Base-by-base conservation (phyloP, 1,140 invertebrate species). In the Wasmannia auropunctata region DNA sequence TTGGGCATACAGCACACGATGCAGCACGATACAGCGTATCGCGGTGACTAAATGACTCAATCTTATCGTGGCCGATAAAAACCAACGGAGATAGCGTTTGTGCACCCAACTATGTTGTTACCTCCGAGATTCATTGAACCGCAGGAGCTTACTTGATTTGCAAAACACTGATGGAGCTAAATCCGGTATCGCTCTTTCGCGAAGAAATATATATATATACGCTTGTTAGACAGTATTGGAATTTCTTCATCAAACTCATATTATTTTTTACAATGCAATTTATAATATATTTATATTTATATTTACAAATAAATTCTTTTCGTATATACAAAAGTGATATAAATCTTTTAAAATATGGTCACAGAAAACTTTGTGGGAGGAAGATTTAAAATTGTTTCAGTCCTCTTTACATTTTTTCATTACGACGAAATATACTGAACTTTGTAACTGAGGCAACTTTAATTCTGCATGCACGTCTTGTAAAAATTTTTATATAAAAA, bases 11-110 rank as follows among this genome's bases (percentile, higher is more conserved):
- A 72, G n/a, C n/a, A 40, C 62, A 34, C 37, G 49, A 63, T 79
- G 37, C 34, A 25, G 40, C 40, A 58, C 37, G 37, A 58, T 19
- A 43, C 19, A 56, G 14, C 65, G 19, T 81, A 72, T 81, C 65
- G 22, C 19, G 14, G 51, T 56, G 37, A 72, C 67, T 72, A 83
- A 56, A 34, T 51, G 22, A 77, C 31, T 56, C 34, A 65, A 11
- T 58, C 28, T 83, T 83, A 83, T 83, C 79, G n/a, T 56, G 25
- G 11, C 25, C 2, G 67, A 83, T 83, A 83, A 83, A n/a, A 74
- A 72, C 16, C 16, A 4, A 16, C 49, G 2, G 25, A 67, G 43
- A 80, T 80, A 70, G 2, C 37, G 22, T 25, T n/a, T 22, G 5
- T n/a, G 28, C 19, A 72, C 11, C 19, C 28, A 31, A n/a, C n/a